Base-by-base conservation (phyloP, 2,797 vertebrate genomes). In the Steatocranus sp. region DNA sequence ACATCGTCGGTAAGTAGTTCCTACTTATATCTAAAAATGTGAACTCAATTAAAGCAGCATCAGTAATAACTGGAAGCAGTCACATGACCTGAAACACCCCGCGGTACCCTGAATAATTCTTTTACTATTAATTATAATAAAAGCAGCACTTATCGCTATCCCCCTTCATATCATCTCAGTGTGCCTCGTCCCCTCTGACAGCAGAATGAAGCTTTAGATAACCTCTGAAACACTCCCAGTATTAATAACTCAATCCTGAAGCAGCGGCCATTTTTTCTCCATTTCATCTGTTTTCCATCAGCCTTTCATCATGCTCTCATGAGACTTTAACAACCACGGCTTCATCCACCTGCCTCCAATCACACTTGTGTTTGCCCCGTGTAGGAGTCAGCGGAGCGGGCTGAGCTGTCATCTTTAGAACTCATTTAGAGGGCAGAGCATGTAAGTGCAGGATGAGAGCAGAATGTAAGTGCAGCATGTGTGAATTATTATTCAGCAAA, bases 241-340 rank as follows among this genome's bases (percentile, higher is more conserved):
- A 76, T 66, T 79, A 81, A 86, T 84, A 49, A 83, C 74, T 83
- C 61, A 48, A 53, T 82, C 75, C 23, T 38, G 8, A 66, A 34
- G 76, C 78, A 2, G 63, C 27, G 0, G 63, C 2, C 30, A 17
- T 3, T 79, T 79, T 77, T 54, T 79, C 38, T 76, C 61, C 54
- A n/a, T 50, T 85, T 81, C 61, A 82, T 79, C 54, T 78, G 54
- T 80, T 86, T 51, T 78, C 78, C 46, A 53, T 82, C 82, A 80
- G 80, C 11, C 54, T 23, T 38, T 68, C 68, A 76, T 50, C 48
- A 2, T 78, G 23, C 63, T 80, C 79, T 74, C 82, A n/a, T n/a
- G 48, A 79, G 80, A 32, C 85, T 78, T 51, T 74, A 61, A 27
- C 76, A 20, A 43, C 75, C 32, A 20, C 9, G 5, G 20, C 76